Evolutionary conservation across 2,888 invertebrate genomes (phyloP).

Genomic region (Mamestra brassicae): DNA sequence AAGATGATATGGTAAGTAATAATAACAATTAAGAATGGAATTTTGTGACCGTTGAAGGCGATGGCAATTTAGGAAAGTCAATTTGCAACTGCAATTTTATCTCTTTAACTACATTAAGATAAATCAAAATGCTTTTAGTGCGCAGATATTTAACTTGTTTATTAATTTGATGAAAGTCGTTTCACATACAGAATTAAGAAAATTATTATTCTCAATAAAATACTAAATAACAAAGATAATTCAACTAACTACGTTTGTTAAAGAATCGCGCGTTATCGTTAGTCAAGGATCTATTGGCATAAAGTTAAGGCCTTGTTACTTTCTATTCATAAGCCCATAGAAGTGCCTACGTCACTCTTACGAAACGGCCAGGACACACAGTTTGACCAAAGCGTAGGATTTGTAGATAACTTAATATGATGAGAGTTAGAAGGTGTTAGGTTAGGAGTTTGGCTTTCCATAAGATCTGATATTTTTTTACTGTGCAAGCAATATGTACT

Average conservation of each 20-base stretch:
- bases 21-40: not conserved
- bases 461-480: too few relatives aligned
- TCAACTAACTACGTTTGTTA: not conserved
- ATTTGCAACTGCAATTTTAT: not conserved
- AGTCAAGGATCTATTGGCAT: too few relatives aligned
- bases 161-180: not conserved
- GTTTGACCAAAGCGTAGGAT: too few relatives aligned
- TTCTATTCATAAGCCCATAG: too few relatives aligned
- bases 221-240: not conserved
- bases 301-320: too few relatives aligned
- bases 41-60: not conserved
- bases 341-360: too few relatives aligned
- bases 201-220: not conserved
- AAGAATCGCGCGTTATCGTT: not conserved
- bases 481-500: too few relatives aligned
- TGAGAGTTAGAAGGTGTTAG: too few relatives aligned
- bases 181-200: not conserved
- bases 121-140: slow-evolving; percentile 6
- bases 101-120: not conserved
- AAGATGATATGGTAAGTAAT: slow-evolving; percentile 93
- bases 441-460: too few relatives aligned
- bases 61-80: slow-evolving; percentile 1
- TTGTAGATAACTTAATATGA: too few relatives aligned
- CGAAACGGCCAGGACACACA: too few relatives aligned
- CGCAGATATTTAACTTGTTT: not conserved